Evolutionary conservation across 2,888 invertebrate genomes (phyloP).

Genomic region (Chrysolina americana): DNA sequence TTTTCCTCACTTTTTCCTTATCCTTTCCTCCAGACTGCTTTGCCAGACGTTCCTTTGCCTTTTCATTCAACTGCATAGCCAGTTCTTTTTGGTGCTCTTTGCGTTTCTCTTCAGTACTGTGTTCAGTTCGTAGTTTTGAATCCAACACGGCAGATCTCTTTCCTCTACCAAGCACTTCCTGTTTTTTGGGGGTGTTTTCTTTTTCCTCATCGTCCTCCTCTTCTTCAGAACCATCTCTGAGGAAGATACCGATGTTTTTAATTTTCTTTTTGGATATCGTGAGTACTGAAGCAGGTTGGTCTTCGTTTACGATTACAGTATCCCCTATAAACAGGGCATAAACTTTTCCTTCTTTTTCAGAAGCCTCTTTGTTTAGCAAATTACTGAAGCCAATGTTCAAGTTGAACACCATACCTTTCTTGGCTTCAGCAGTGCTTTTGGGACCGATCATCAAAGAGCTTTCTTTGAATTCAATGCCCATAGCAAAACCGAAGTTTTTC

Average conservation of each 20-base stretch:
- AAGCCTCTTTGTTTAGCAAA: constrained; percentile 85
- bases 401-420: constrained; percentile 97
- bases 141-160: constrained; percentile 94
- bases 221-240: constrained; percentile 91
- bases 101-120: constrained; percentile 97
- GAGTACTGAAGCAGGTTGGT: constrained; percentile 85
- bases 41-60: constrained; percentile 92
- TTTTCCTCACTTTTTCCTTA: constrained; percentile 91
- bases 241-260: constrained; percentile 95
- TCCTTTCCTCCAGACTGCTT: constrained; percentile 90
- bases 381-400: constrained; percentile 93
- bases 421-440: constrained; percentile 84
- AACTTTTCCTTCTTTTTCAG: constrained; percentile 89
- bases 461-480: constrained; percentile 98
- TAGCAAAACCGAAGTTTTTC: constrained; percentile 96
- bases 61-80: constrained; percentile 90
- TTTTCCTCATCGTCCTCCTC: constrained; percentile 85
- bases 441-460: constrained; percentile 92
- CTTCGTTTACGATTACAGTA: constrained; percentile 94
- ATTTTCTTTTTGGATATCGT: constrained; percentile 95
- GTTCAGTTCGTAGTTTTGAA: constrained; percentile 93
- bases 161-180: constrained; percentile 81
- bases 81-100: constrained; percentile 97
- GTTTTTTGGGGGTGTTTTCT: constrained; percentile 77
- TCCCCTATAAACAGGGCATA: constrained; percentile 97